phyloP scores from a whole-genome alignment of 2,888 invertebrate genomes.

The Drosophila cracens region DNA sequence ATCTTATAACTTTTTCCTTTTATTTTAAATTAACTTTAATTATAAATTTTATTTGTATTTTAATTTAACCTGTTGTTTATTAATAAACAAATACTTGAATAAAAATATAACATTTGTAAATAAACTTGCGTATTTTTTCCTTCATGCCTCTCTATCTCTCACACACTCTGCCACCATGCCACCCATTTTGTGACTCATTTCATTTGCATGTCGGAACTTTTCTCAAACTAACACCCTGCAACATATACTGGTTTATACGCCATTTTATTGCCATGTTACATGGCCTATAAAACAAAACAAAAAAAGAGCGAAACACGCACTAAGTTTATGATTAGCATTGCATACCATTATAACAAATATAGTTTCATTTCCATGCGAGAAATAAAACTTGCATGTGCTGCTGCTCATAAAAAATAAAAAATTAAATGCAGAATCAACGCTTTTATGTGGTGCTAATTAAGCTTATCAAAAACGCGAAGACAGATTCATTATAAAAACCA shows the following conservation, averaged over 20 bases:
- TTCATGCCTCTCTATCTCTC: neutral
- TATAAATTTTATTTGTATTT: neutral
- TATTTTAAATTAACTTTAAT: neutral
- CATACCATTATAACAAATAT: conserved; percentile 2
- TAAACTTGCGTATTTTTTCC: neutral
- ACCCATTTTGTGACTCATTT: conserved; percentile 7
- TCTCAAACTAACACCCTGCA: conserved; percentile 35
- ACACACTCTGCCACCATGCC: neutral
- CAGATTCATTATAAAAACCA: conserved; percentile 33
- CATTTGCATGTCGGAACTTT: conserved; percentile 15
- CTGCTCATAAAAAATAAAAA: neutral
- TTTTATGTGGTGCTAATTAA: conserved; percentile 67
- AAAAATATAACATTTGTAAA: neutral
- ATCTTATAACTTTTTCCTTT: neutral
- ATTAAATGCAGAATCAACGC: conserved; percentile 24
- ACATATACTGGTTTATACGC: conserved; percentile 19
- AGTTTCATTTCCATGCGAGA: conserved; percentile 4
- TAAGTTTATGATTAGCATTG: conserved; percentile 12
- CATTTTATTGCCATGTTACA: conserved; percentile 31
- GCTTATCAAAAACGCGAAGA: conserved; percentile 61
- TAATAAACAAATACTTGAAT: neutral
- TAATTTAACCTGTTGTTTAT: neutral
- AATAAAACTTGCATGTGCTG: neutral
- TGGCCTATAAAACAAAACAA: conserved; percentile 20
- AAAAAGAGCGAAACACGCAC: conserved; percentile 33